Evolutionary conservation across 2,888 invertebrate species (phyloP).

Genomic region (Formica aserva): DNA sequence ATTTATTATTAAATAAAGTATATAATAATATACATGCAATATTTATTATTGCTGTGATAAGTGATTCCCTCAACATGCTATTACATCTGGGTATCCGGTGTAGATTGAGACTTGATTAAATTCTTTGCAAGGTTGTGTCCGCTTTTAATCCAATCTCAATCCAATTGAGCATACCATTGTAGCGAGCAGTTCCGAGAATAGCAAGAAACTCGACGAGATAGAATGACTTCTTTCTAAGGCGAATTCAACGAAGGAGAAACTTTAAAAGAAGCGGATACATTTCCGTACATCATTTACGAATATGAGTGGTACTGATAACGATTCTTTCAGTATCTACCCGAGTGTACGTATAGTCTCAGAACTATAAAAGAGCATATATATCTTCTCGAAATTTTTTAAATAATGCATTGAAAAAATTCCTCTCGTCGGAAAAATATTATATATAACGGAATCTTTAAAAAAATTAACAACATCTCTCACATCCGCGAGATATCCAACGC

Average conservation of each 20-base stretch:
- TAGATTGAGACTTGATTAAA: conserved; percentile 46
- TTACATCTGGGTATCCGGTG: conserved; percentile 29
- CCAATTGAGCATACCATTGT: conserved; percentile 48
- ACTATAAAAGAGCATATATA: not conserved
- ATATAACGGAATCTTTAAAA: not conserved
- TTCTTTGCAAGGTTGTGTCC: conserved; percentile 48
- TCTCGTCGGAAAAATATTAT: not conserved
- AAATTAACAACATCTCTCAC: not conserved
- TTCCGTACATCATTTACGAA: not conserved
- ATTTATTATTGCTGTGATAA: conserved; percentile 1
- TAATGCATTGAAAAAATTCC: not conserved
- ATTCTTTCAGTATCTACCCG: not conserved
- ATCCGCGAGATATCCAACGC: not conserved
- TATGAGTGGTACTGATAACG: not conserved
- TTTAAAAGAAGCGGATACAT: conserved; percentile 14
- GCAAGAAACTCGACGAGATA: conserved; percentile 10
- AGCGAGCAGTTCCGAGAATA: conserved; percentile 15
- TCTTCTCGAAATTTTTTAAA: not conserved
- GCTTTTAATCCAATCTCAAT: conserved; percentile 43
- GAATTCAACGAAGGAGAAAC: conserved; percentile 12
- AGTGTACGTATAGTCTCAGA: not conserved
- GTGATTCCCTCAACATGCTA: not conserved
- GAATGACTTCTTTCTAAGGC: conserved; percentile 20
- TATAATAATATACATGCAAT: not conserved
- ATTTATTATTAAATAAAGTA: not conserved